A percentile compares a stretch with the other conserved stretches of the same genome.
Evolutionary conservation across 2,797 vertebrate genomes (phyloP).

Genomic region (Anableps anableps): DNA sequence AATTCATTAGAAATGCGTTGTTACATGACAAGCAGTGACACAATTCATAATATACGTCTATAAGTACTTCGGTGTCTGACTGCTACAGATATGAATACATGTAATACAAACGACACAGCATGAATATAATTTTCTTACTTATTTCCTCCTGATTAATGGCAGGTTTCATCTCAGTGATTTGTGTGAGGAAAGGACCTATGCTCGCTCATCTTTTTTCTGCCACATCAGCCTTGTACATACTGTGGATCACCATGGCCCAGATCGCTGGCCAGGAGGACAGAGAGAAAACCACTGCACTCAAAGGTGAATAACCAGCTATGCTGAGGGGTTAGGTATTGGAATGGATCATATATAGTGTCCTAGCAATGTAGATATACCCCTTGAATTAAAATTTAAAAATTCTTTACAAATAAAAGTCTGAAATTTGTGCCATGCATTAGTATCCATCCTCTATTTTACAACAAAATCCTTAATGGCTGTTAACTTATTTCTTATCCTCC

Average conservation of each 20-base stretch:
- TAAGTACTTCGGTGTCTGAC: not conserved
- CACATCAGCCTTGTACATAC: conserved; percentile 77
- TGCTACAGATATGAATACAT: not conserved
- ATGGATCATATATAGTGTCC: not conserved
- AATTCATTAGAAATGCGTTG: not conserved
- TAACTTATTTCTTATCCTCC: not conserved
- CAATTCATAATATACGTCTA: not conserved
- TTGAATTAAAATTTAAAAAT: not conserved
- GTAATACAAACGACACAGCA: not conserved
- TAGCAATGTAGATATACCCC: not conserved
- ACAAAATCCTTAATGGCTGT: not conserved
- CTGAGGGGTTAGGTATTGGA: not conserved
- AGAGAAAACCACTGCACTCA: conserved; percentile 94
- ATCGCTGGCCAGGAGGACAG: conserved; percentile 90
- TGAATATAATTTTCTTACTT: not conserved
- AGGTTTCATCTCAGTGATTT: conserved; percentile 75
- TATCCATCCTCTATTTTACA: not conserved
- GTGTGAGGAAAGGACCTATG: conserved; percentile 81
- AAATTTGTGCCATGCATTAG: not conserved
- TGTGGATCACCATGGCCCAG: conserved; percentile 91
- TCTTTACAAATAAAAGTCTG: not conserved
- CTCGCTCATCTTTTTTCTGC: conserved; percentile 57
- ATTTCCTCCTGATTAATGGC: conserved; percentile 9
- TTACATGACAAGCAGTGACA: conserved; percentile 4
- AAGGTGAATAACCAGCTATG: conserved; percentile 80